phyloP scores from a whole-genome alignment of 2,113 vertebrate genomes.

The Riparia riparia region DNA sequence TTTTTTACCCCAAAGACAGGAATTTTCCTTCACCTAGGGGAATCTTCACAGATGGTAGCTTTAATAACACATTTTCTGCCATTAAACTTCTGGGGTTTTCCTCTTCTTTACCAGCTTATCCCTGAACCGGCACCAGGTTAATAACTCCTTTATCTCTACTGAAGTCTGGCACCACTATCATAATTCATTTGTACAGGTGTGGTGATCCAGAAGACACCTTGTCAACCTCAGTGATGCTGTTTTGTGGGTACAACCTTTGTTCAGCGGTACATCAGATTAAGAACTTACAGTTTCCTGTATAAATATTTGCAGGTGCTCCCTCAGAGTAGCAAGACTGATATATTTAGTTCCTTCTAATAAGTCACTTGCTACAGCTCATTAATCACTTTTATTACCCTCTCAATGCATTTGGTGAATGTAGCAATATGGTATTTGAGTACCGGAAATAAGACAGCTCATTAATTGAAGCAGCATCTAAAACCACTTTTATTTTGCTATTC shows the following conservation, averaged over 20 bases:
- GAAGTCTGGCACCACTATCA: neutral
- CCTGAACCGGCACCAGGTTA: neutral
- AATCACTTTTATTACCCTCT: constrained; percentile 33
- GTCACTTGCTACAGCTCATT: constrained; percentile 14
- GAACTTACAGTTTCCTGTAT: neutral
- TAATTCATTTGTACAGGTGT: neutral
- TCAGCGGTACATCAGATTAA: neutral
- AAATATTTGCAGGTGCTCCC: constrained; percentile 22
- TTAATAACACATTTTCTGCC: neutral
- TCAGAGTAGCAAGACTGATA: neutral
- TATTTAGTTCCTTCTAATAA: constrained; percentile 38
- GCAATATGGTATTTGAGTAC: constrained; percentile 12
- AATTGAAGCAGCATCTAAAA: neutral
- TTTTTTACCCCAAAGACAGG: neutral
- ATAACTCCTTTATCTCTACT: neutral
- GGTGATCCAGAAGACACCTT: neutral
- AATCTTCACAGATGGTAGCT: neutral
- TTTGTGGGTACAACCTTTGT: neutral
- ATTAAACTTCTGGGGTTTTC: neutral
- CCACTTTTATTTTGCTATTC: neutral
- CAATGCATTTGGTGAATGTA: neutral
- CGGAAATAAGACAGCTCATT: constrained; percentile 2
- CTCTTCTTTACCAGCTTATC: neutral
- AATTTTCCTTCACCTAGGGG: neutral
- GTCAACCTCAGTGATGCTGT: neutral